Base-by-base conservation (phyloP, 2,797 vertebrate genomes). In the Hybognathus amarus region DNA sequence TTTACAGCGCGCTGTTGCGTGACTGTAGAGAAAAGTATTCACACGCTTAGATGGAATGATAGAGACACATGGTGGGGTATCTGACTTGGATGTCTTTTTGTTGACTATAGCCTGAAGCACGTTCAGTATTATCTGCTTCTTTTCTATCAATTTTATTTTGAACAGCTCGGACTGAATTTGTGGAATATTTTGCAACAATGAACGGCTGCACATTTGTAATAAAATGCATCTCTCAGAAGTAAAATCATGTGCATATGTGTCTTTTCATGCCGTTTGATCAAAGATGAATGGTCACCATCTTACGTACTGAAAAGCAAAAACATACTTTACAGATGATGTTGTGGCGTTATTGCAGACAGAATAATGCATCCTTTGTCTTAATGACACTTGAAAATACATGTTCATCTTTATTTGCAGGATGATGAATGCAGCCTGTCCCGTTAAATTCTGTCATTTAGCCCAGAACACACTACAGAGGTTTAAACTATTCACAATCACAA, bases 391-490 rank as follows among this genome's bases (percentile, higher is more conserved):
- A 74, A 82, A 82, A 52, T 56, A 75, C 24, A 77, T 6, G 11
- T 33, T 47, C 42, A 74, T 82, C 56, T 74, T 30, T 74, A 47
- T 38, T 74, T 77, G 24, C 40, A 22, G 59, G 30, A 74, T 63
- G 69, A 81, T 82, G 30, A 64, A 82, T 64, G 8, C 33, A 50
- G 33, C 24, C 27, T 73, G 69, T 50, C 30, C 42, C 0, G 70
- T 74, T 82, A 24, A 52, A 74, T 52, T 74, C 45, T 11, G 59
- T 74, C 80, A 64, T 77, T 77, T 17, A 45, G 67, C 59, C 75
- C 61, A 22, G 61, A 18, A 74, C 80, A 83, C 61, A 61, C 64
- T 27, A 83, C 76, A 86, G 80, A 68, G 50, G 30, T 54, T 75
- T 52, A 45, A 80, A 54, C 59, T 20, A 47, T 73, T 71, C n/a